Percentiles rank a stretch among this genome's conserved stretches.
Conservation (phyloP, 2,113 vertebrate genomes). For the Rhinoderma darwinii region DNA sequence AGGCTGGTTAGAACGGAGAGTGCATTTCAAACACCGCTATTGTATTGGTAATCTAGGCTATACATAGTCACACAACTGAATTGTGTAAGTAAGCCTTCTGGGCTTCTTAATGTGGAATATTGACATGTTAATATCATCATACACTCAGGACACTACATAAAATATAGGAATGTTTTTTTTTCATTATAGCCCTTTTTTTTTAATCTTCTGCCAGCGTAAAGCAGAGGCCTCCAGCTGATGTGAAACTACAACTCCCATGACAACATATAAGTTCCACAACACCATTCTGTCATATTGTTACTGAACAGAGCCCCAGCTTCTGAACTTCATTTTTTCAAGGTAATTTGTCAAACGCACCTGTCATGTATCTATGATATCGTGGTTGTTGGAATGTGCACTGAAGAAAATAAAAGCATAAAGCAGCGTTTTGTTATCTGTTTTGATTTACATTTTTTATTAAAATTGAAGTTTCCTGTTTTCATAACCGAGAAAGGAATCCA, state of each 20-base stretch:
- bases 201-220: too few species aligned
- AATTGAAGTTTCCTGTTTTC: neutral
- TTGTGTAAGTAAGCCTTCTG: neutral
- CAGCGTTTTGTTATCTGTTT: neutral
- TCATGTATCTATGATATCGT: neutral
- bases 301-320: neutral
- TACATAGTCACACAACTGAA: neutral
- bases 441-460: neutral
- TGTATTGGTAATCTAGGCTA: neutral
- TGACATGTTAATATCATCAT: neutral
- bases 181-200: too few species aligned
- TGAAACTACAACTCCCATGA: too few species aligned
- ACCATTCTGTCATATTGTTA: neutral
- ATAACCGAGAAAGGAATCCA: neutral
- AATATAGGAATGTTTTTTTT: too few species aligned
- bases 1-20: neutral
- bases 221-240: too few species aligned
- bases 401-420: neutral
- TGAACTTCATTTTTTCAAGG: neutral
- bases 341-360: neutral
- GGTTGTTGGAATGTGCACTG: neutral
- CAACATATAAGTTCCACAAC: too few species aligned
- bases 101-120: neutral
- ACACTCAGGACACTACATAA: neutral
- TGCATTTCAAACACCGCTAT: neutral